Conservation (phyloP, 2,888 invertebrate genomes). For the Aphidius colemani region DNA sequence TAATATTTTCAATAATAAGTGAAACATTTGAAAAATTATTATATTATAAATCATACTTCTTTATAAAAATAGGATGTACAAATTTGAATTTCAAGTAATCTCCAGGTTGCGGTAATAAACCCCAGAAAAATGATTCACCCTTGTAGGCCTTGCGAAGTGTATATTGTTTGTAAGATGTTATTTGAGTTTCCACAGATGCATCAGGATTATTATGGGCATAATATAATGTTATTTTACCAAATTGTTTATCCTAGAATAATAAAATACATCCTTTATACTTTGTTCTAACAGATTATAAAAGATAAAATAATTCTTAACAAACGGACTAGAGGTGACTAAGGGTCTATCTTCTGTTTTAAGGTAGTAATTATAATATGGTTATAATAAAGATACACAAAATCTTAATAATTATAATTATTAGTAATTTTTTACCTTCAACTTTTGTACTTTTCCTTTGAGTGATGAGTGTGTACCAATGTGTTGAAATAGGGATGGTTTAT, state of each 20-base stretch:
- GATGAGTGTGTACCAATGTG: slow-evolving; percentile 96
- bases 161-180: slow-evolving; percentile 81
- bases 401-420: neutral
- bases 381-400: too few species aligned
- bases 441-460: slow-evolving; percentile 93
- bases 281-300: too few species aligned
- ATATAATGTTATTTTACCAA: slow-evolving; percentile 80
- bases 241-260: slow-evolving; percentile 77
- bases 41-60: slow-evolving; percentile 64
- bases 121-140: slow-evolving; percentile 92
- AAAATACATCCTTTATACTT: too few species aligned
- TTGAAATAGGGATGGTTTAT: slow-evolving; percentile 90
- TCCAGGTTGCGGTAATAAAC: slow-evolving; percentile 79
- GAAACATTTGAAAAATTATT: neutral
- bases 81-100: slow-evolving; percentile 83
- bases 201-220: slow-evolving; percentile 81
- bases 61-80: slow-evolving; percentile 70
- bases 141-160: slow-evolving; percentile 80
- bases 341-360: too few species aligned
- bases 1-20: neutral
- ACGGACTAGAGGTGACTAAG: too few species aligned
- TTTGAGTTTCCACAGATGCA: slow-evolving; percentile 71
- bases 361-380: too few species aligned
- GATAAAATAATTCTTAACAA: too few species aligned
- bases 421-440: slow-evolving; percentile 73